These are phyloP conservation scores for Melospiza melodia DNA, from an alignment of 2,113 vertebrate genomes.

Conservation along the genomic window DNA sequence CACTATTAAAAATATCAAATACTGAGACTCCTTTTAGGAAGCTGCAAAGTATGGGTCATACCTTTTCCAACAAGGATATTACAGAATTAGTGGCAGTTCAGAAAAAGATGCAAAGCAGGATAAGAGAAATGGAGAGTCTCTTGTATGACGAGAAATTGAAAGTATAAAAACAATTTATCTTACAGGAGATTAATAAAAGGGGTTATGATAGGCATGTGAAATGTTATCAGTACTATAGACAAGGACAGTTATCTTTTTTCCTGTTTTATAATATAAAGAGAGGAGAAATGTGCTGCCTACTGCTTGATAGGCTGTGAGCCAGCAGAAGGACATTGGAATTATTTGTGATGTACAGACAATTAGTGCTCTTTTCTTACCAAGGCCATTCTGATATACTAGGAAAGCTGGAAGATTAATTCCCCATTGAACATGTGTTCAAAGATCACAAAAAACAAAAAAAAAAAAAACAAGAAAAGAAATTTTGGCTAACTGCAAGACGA, in stretches of 20 bases:
- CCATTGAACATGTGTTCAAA: neutral
- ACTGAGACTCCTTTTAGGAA: neutral
- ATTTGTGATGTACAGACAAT: neutral
- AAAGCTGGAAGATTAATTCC: neutral
- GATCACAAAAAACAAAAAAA: neutral
- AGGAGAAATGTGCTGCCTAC: neutral
- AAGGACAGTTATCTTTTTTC: neutral
- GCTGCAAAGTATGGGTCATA: neutral
- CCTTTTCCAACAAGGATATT: neutral
- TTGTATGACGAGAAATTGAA: neutral
- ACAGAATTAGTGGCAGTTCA: neutral
- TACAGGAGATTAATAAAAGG: neutral
- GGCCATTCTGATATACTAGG: neutral
- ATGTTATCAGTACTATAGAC: neutral
- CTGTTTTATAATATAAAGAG: neutral
- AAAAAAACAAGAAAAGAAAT: neutral
- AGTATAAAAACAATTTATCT: neutral
- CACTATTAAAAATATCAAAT: neutral
- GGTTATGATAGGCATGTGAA: neutral
- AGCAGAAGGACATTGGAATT: neutral
- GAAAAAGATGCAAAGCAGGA: neutral
- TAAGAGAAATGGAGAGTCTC: neutral
- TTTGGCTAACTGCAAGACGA: neutral
- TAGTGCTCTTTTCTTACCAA: neutral
- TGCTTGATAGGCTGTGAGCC: neutral